A percentile compares a stretch with the other conserved stretches of the same genome.
Evolutionary conservation across 2,113 vertebrate genomes (phyloP).

Genomic region (Miniopterus natalensis): DNA sequence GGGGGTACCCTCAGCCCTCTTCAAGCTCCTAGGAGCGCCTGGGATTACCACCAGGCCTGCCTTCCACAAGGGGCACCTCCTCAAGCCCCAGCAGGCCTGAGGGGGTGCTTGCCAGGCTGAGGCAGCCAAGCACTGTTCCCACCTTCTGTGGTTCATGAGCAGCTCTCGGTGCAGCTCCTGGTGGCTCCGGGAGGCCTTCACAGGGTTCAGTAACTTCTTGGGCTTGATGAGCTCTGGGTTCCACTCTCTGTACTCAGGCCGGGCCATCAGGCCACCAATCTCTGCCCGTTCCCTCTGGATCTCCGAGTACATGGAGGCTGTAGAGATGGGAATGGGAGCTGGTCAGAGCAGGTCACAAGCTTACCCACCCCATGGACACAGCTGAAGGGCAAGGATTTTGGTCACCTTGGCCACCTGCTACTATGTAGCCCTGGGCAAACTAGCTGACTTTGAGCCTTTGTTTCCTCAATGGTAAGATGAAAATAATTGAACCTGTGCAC

Average conservation of each 20-base stretch:
- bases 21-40: neutral
- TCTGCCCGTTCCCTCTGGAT: slow-evolving; percentile 89
- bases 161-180: slow-evolving; percentile 94
- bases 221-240: slow-evolving; percentile 94
- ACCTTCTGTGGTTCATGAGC: slow-evolving; percentile 94
- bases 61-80: fast-evolving
- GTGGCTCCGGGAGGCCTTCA: slow-evolving; percentile 93
- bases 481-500: neutral
- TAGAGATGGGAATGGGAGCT: neutral
- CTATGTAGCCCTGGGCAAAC: neutral
- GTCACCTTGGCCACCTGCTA: neutral
- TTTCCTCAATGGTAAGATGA: neutral
- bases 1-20: neutral
- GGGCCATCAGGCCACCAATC: slow-evolving; percentile 88
- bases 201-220: slow-evolving; percentile 92
- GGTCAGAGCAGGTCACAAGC: neutral
- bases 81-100: neutral
- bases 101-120: neutral
- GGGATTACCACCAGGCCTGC: neutral
- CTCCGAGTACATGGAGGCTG: slow-evolving; percentile 93
- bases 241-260: slow-evolving; percentile 89
- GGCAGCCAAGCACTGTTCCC: neutral
- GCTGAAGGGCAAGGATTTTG: neutral
- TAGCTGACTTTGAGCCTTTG: neutral
- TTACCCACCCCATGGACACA: fast-evolving